Evolutionary conservation across 2,888 invertebrate genomes (phyloP), one percentile per base, ranked within the genome.

Genomic region (Himalopsyche kuldschensis): DNA sequence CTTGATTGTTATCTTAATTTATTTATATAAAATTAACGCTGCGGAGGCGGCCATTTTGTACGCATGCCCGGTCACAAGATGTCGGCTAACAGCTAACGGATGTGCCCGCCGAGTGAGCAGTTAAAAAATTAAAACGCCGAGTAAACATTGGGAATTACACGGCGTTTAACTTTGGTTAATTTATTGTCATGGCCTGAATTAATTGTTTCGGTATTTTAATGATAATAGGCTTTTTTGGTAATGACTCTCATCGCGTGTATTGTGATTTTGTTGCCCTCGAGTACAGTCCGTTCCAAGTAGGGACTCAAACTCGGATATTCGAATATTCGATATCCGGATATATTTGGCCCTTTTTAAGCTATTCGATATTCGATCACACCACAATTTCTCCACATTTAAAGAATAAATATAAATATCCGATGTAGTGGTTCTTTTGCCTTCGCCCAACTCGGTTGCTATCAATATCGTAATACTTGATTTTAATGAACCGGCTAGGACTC

Each of bases 21-120:
- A 85, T 85, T 84, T 84, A 80, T 69, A 84, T 78, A 78, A 80
- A 85, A 85, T 85, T 85, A 85, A 85, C 85, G 85, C 85, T 82
- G 63, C 78, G 55, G 55, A 32, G 81, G 81, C 81, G 47, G 81
- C 77, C 81, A 81, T 81, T 48, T 81, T 81, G 81, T 75, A 80
- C 75, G 80, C 80, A 80, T 69, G 78, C 78, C 78, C 78, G 55
- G 55, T 55, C 55, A 55, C 78, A 75, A 75, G 48, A 78, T 80
- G 76, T 55, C 82, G 76, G 76, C 75, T 78, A 80, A 76, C 76
- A 76, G 82, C 46, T 46, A 55, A 31, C 75, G 82, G 82, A 82
- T 82, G 79, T 82, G 35, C 82, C 79, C 27, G 30, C 32, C 79
- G 41, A 79, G 63, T n/a, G 27, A 76, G 77, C 80, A 78, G 80